A percentile compares a stretch with the other conserved stretches of the same genome.
phyloP scores from a whole-genome alignment of 2,113 vertebrate genomes.

The Otolemur garnettii region DNA sequence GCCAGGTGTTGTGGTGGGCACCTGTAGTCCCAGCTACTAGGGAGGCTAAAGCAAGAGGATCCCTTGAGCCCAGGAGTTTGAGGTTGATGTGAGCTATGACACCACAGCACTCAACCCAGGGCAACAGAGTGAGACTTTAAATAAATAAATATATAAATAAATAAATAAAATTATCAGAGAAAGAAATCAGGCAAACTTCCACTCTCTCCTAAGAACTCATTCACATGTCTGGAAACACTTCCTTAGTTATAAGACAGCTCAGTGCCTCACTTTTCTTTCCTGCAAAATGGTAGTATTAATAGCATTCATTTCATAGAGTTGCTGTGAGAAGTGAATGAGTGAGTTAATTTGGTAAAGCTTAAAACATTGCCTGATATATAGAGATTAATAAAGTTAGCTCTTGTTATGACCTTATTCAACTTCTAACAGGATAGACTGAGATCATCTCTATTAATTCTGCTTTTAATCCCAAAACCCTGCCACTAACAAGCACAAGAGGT shows the following conservation, averaged over 20 bases:
- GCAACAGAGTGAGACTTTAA: not conserved
- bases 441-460: conserved; percentile 1
- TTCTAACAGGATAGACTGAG: conserved; percentile 13
- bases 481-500: not conserved
- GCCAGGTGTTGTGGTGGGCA: too few relatives aligned
- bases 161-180: conserved; percentile 3
- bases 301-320: not conserved
- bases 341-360: not conserved
- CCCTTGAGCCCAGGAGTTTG: too few relatives aligned
- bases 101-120: too few relatives aligned
- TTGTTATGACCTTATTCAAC: not conserved
- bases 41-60: too few relatives aligned
- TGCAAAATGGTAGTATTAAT: not conserved
- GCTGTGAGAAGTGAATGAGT: not conserved
- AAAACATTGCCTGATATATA: not conserved
- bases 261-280: not conserved
- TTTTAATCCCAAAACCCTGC: not conserved
- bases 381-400: not conserved
- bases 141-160: not conserved
- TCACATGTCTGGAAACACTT: not conserved
- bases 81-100: too few relatives aligned
- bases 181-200: not conserved
- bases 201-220: not conserved
- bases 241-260: not conserved
- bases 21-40: too few relatives aligned